Conservation (phyloP, 2,797 vertebrate genomes). For the Trachurus trachurus region DNA sequence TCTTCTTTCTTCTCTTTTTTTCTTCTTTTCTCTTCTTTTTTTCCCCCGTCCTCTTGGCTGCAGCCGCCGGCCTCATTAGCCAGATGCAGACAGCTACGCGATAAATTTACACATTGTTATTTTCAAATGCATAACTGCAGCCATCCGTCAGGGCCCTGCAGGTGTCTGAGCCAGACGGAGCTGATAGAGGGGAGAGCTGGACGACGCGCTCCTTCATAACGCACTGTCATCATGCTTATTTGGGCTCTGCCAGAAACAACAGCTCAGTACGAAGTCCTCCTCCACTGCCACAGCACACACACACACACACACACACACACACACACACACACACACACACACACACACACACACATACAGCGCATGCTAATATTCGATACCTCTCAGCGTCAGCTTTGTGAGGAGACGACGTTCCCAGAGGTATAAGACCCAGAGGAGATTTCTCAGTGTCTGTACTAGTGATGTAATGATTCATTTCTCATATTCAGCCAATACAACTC, state of each 20-base stretch:
- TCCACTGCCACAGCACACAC: not conserved
- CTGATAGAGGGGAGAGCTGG: slow-evolving; percentile 50
- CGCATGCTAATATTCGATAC: slow-evolving; percentile 19
- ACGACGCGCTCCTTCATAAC: slow-evolving; percentile 48
- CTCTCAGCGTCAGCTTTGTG: slow-evolving; percentile 20
- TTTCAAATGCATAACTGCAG: slow-evolving; percentile 55
- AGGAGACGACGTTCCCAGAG: slow-evolving; percentile 34
- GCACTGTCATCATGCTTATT: slow-evolving; percentile 53
- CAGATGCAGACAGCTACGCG: slow-evolving; percentile 56
- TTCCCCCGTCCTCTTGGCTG: slow-evolving; percentile 38
- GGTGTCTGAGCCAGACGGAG: slow-evolving; percentile 63
- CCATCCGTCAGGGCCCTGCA: slow-evolving; percentile 54
- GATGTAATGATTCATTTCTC: slow-evolving; percentile 35
- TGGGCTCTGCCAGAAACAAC: slow-evolving; percentile 73
- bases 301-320: not conserved
- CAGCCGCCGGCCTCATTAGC: slow-evolving; percentile 49
- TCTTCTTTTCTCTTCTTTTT: not conserved
- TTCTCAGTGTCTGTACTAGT: slow-evolving; percentile 18
- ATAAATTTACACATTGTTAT: slow-evolving; percentile 69
- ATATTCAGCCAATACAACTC: not conserved
- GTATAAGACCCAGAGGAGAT: slow-evolving; percentile 14
- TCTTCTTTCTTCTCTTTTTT: too few species aligned
- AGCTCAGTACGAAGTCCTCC: slow-evolving; percentile 58
- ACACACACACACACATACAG: not conserved
- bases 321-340: not conserved